A percentile compares a stretch with the other conserved stretches of the same genome.
These are phyloP conservation scores for Syngnathoides biaculeatus DNA, from an alignment of 2,113 vertebrate genomes.

Conservation along the genomic window DNA sequence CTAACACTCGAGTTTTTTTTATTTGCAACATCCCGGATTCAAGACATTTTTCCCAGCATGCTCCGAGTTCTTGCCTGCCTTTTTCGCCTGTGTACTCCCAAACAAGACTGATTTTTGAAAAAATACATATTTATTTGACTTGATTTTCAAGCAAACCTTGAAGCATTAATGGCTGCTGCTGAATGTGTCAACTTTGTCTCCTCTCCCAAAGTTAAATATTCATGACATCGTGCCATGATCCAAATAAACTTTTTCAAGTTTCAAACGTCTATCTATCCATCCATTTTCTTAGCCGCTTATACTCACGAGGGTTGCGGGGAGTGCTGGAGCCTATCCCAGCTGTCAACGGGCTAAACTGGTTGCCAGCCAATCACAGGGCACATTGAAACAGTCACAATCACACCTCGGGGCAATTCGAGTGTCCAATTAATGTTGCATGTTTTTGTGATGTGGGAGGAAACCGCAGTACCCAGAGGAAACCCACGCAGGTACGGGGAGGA, in stretches of 20 bases:
- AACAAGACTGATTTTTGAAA: not conserved
- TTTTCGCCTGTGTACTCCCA: not conserved
- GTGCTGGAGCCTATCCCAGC: too few relatives aligned
- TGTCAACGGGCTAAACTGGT: too few relatives aligned
- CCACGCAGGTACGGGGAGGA: too few relatives aligned
- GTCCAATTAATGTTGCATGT: too few relatives aligned
- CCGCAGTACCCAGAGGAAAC: too few relatives aligned
- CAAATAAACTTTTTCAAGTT: conserved; percentile 6
- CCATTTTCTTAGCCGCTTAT: too few relatives aligned
- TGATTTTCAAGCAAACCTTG: not conserved
- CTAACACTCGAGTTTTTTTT: not conserved
- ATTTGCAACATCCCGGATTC: not conserved
- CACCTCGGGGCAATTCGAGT: too few relatives aligned
- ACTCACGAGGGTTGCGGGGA: too few relatives aligned
- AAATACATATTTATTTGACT: not conserved
- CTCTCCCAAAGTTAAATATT: not conserved
- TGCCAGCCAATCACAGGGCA: too few relatives aligned
- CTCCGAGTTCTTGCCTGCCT: not conserved
- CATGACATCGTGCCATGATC: not conserved
- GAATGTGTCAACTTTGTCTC: not conserved
- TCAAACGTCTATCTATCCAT: not conserved
- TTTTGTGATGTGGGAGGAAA: too few relatives aligned
- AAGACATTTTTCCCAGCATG: conserved; percentile 1
- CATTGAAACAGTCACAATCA: too few relatives aligned
- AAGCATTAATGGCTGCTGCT: not conserved